Conservation (phyloP, 1,140 invertebrate species). For the Drosophila pseudoananassae region DNA sequence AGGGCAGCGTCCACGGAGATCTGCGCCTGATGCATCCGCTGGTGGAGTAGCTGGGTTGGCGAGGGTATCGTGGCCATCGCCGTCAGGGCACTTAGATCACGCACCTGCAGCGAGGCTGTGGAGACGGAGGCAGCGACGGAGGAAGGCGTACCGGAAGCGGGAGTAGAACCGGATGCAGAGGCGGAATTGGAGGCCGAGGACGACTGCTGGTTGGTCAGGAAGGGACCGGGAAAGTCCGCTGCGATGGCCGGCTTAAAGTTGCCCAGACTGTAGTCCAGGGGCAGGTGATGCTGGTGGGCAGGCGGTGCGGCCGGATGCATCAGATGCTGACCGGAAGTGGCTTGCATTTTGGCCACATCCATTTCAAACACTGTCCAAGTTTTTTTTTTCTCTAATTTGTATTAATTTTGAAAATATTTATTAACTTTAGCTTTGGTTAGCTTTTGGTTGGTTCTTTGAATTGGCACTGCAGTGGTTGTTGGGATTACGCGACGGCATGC, state of each 20-base stretch:
- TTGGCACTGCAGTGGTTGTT: slow-evolving; percentile 34
- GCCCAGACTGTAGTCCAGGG: slow-evolving; percentile 78
- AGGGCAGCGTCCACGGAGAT: slow-evolving; percentile 55
- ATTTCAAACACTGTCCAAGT: slow-evolving; percentile 43
- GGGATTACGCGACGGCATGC: slow-evolving; percentile 47
- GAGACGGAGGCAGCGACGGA: slow-evolving; percentile 10
- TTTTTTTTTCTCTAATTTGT: slow-evolving; percentile 9
- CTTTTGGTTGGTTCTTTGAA: slow-evolving; percentile 21
- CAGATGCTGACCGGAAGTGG: slow-evolving; percentile 58
- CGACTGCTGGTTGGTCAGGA: slow-evolving; percentile 61
- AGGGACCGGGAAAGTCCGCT: slow-evolving; percentile 73
- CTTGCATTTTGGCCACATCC: slow-evolving; percentile 78
- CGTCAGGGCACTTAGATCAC: slow-evolving; percentile 74
- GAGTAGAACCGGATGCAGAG: slow-evolving; percentile 29
- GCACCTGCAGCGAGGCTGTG: slow-evolving; percentile 65
- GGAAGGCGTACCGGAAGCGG: slow-evolving; percentile 13
- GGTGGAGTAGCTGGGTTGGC: slow-evolving; percentile 76
- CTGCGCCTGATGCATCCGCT: slow-evolving; percentile 67
- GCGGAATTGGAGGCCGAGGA: slow-evolving; percentile 47
- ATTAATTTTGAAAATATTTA: background rate
- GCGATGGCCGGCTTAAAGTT: slow-evolving; percentile 81
- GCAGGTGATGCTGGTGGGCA: slow-evolving; percentile 72
- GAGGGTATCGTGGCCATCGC: slow-evolving; percentile 79
- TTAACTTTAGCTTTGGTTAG: slow-evolving; percentile 18
- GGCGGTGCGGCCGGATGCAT: slow-evolving; percentile 65